A percentile compares a stretch with the other conserved stretches of the same genome.
These are phyloP conservation scores for Vipera latastei DNA, from an alignment of 2,797 vertebrate genomes.

Conservation along the genomic window DNA sequence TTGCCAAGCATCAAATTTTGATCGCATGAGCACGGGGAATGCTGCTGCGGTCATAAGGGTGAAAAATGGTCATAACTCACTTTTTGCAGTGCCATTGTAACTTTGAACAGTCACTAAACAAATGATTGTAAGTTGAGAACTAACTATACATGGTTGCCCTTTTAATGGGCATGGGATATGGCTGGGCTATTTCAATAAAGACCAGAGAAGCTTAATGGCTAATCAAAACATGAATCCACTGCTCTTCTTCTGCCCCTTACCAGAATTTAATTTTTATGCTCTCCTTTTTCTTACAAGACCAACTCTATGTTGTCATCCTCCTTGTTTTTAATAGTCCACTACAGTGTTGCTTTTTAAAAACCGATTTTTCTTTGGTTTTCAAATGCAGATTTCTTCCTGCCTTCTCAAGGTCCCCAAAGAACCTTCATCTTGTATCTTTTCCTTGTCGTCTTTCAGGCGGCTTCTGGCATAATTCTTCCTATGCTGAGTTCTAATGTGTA, in stretches of 20 bases:
- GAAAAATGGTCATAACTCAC: neutral
- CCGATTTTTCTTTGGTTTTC: neutral
- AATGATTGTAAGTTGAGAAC: neutral
- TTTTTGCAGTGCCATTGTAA: neutral
- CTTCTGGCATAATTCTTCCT: neutral
- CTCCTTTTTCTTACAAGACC: neutral
- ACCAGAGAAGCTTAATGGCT: neutral
- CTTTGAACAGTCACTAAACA: neutral
- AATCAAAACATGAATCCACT: neutral
- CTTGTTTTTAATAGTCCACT: neutral
- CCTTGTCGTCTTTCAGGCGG: neutral
- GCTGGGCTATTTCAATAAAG: neutral
- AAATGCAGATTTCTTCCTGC: neutral
- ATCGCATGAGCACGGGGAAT: neutral
- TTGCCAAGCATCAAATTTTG: neutral
- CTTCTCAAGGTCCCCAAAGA: neutral
- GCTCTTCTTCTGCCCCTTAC: no score
- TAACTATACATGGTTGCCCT: neutral
- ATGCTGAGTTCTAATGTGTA: neutral
- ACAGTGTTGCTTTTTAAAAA: neutral
- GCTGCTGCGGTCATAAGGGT: fast-evolving
- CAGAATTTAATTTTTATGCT: neutral
- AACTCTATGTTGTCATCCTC: neutral
- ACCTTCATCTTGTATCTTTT: neutral
- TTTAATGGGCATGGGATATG: neutral